Evolutionary conservation across 2,113 vertebrate species (phyloP), one percentile per base, ranked within the genome.

Genomic region (Cephalopholis sonnerati): DNA sequence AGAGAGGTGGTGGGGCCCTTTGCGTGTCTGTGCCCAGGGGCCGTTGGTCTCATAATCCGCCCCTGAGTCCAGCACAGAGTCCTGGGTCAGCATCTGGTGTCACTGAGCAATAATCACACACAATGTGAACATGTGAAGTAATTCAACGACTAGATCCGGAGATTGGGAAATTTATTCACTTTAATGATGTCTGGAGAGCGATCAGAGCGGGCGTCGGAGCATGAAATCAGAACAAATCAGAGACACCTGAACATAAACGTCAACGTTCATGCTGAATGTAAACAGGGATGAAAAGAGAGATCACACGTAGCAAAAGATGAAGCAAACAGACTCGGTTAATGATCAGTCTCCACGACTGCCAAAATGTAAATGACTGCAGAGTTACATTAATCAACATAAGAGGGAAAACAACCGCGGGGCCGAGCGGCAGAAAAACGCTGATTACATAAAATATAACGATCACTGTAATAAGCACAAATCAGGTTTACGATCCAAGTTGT

Each of bases 91-190:
- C 74, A 68, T 77, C 79, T 78, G 81, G 89, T 79, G 89, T 91
- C 89, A 89, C 79, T 91, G 86, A 92, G 79, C 89, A 91, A 90
- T 91, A 88, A 91, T 85, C 85, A 81, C 83, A 86, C 83, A 92
- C 79, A 22, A 87, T 59, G 72, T 85, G 87, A 91, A 84, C 87
- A 89, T 15, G 22, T 25, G 75, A 82, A 78, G 77, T 51, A 79
- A 81, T 83, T 84, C 68, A 70, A 71, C 17, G 12, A 77, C 67
- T 50, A 32, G 59, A 82, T 78, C 81, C 36, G 48, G 76, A 83
- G 83, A 86, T 65, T 44, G 54, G 81, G 68, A 83, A 78, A 89
- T 83, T 5, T 67, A 81, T 79, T 66, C 61, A 46, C 76, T 78
- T 83, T 82, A 88, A 83, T 89, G 84, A 85, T 74, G 77, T 80